Percentiles rank a stretch among this genome's conserved stretches.
phyloP scores from a whole-genome alignment of 2,797 vertebrate genomes.

The Glossophaga mutica region DNA sequence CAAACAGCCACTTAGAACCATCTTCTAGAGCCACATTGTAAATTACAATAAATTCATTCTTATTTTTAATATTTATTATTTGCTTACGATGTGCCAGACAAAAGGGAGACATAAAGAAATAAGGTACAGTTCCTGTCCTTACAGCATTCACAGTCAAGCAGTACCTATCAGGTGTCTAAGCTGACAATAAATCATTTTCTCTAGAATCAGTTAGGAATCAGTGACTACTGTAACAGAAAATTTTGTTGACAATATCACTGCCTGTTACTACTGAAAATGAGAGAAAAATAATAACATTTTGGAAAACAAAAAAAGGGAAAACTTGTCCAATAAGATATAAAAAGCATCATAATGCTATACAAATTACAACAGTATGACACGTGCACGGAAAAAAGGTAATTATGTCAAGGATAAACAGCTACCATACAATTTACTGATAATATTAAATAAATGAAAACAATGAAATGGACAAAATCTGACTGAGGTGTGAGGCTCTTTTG shows the following conservation, averaged over 20 bases:
- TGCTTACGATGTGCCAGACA: neutral
- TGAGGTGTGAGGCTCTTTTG: neutral
- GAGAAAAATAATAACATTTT: neutral
- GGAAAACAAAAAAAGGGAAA: neutral
- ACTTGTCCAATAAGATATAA: neutral
- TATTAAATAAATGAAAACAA: conserved; percentile 27
- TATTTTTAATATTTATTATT: conserved; percentile 7
- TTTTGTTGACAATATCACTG: neutral
- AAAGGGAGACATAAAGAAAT: neutral
- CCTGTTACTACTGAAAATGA: neutral
- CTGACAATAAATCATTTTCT: neutral
- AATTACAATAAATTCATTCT: conserved; percentile 41
- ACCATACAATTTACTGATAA: neutral
- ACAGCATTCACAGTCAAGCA: neutral
- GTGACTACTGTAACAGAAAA: neutral
- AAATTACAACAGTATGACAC: neutral
- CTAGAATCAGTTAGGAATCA: neutral
- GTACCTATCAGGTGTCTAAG: neutral
- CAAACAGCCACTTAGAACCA: neutral
- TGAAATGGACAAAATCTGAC: neutral
- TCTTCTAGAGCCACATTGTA: neutral
- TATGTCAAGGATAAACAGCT: neutral
- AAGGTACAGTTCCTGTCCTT: neutral
- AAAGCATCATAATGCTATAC: neutral
- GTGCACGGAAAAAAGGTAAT: neutral